Evolutionary conservation across 2,113 vertebrate species (phyloP).

Genomic region (Cinclus mexicanus): DNA sequence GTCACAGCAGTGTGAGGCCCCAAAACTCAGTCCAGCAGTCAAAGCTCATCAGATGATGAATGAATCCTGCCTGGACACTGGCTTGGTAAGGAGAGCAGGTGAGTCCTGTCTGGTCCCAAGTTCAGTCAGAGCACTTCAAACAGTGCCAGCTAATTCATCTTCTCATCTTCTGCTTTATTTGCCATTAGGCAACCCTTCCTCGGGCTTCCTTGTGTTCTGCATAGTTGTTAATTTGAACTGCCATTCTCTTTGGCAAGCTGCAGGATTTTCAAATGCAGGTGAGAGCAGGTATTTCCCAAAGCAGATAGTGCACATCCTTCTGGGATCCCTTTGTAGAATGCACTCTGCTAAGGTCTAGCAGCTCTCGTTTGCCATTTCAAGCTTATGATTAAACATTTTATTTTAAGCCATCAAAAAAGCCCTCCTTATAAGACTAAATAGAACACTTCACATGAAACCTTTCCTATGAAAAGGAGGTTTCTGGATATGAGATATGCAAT

Average conservation of each 20-base stretch:
- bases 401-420: slow-evolving; percentile 31
- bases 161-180: not conserved
- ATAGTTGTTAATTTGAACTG: slow-evolving; percentile 11
- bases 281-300: slow-evolving; percentile 67
- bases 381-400: slow-evolving; percentile 57
- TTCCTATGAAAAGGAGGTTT: slow-evolving; percentile 30
- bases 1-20: not conserved
- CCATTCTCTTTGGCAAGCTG: slow-evolving; percentile 41
- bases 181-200: not conserved
- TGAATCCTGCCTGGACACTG: not conserved
- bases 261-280: slow-evolving; percentile 45
- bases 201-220: slow-evolving; percentile 28
- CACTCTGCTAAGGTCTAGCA: slow-evolving; percentile 39
- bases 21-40: not conserved
- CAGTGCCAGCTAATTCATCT: not conserved
- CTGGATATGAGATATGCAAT: slow-evolving; percentile 57
- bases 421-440: not conserved
- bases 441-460: slow-evolving; percentile 26
- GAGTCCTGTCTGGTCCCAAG: not conserved
- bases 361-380: not conserved
- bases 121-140: not conserved
- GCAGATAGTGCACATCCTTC: slow-evolving; percentile 6
- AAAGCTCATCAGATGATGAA: not conserved
- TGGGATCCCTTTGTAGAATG: slow-evolving; percentile 55
- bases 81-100: not conserved